Evolutionary conservation across 2,113 vertebrate species (phyloP).

Genomic region (Onychorhynchus coronatus): DNA sequence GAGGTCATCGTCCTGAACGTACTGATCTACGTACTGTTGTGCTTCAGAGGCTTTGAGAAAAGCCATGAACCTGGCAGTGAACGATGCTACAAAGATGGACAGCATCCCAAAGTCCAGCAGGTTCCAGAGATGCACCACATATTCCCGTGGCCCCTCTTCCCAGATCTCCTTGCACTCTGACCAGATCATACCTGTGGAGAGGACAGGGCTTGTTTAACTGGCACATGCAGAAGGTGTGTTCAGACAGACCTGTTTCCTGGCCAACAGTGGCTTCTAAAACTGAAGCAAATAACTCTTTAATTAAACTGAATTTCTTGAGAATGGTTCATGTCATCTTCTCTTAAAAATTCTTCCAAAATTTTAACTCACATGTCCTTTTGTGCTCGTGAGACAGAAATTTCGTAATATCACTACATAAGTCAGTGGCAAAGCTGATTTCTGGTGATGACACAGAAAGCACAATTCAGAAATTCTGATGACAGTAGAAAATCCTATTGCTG

Average conservation of each 20-base stretch:
- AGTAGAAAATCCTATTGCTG: not conserved
- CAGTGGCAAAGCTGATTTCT: not conserved
- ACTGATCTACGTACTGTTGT: constrained; percentile 90
- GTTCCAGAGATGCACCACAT: constrained; percentile 93
- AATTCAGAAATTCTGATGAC: not conserved
- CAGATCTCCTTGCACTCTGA: constrained; percentile 97
- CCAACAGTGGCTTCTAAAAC: not conserved
- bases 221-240: not conserved
- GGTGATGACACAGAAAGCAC: not conserved
- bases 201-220: not conserved
- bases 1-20: constrained; percentile 85
- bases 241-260: not conserved
- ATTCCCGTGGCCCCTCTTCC: constrained; percentile 92
- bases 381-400: not conserved
- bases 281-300: not conserved
- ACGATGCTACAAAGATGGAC: constrained; percentile 94
- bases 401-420: not conserved
- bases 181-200: constrained; percentile 91
- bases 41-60: constrained; percentile 94
- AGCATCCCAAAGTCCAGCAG: constrained; percentile 96
- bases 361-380: not conserved
- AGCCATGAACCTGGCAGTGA: constrained; percentile 94
- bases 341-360: not conserved
- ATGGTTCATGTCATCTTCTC: accelerated
- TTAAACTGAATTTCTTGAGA: not conserved